These are phyloP conservation scores for Onychomys leucogaster DNA, from an alignment of 2,797 vertebrate genomes.

Conservation along the genomic window DNA sequence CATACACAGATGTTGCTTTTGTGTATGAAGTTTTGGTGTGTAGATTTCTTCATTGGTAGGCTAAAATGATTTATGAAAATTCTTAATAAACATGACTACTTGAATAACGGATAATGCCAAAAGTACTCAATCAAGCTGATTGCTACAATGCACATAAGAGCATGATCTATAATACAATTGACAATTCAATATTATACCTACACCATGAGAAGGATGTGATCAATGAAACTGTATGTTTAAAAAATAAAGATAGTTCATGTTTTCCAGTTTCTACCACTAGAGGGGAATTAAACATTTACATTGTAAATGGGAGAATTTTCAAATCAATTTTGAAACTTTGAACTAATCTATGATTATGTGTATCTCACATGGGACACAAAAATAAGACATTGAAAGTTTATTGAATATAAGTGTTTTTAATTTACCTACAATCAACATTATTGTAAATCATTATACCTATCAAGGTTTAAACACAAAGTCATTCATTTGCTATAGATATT, in stretches of 20 bases:
- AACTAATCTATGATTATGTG: neutral
- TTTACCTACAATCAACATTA: neutral
- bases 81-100: neutral
- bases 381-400: neutral
- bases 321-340: neutral
- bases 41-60: neutral
- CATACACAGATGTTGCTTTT: neutral
- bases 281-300: neutral
- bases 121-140: neutral
- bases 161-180: neutral
- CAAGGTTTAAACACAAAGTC: neutral
- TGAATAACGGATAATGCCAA: neutral
- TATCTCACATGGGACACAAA: neutral
- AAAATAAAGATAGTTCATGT: neutral
- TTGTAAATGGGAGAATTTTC: neutral
- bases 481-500: neutral
- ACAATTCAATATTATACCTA: neutral
- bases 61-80: neutral
- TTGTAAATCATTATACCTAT: slow-evolving; percentile 23
- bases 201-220: neutral
- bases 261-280: neutral
- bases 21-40: neutral
- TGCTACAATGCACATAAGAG: neutral
- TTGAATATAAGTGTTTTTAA: slow-evolving; percentile 15
- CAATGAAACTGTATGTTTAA: neutral